Base-by-base conservation (phyloP, 2,888 invertebrate species). In the Poecilobothrus nobilitatus region DNA sequence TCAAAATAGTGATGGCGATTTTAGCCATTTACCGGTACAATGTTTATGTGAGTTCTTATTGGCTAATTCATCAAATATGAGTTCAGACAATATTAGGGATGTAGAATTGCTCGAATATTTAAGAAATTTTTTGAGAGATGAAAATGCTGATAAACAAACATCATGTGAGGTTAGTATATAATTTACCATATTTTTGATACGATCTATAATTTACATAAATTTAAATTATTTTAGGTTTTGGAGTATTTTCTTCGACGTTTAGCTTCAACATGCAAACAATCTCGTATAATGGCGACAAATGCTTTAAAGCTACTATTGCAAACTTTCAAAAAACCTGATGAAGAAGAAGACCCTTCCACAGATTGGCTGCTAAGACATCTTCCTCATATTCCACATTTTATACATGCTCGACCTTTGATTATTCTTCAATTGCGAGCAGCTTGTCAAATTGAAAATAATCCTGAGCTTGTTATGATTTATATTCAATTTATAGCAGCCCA, bases 21-120 rank as follows among this genome's bases (percentile, higher is more conserved):
- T 84, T 72, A 91, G 92, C 76, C 92, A 95, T 74, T 84, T 98
- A 22, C 97, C 97, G 0, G 95, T 97, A n/a, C 97, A 97, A 78
- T 97, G 97, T 78, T 86, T 98, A 66, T 97, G 97, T 84, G 97
- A 97, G 84, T 97, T 97, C 83, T 85, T 97, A 66, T 86, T 96
- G 2, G 88, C 89, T 71, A 86, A 86, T 68, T 83, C 87, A 0
- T 84, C 85, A 3, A 86, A 87, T 71, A 89, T 89, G 73, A 88
- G 88, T 75, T 84, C 87, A n/a, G 89, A 91, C 68, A 82, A 82
- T 68, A 78, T 76, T 41, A 90, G 91, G 73, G 89, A 91, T 75
- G 83, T 83, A 9, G 94, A 95, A 80, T 83, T 95, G 72, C 81
- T 86, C 67, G 83, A 83, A 22, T 87, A 87, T 76, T 79, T 87